These are phyloP conservation scores for Brachylomia viminalis DNA, from an alignment of 2,888 invertebrate species.

Conservation along the genomic window DNA sequence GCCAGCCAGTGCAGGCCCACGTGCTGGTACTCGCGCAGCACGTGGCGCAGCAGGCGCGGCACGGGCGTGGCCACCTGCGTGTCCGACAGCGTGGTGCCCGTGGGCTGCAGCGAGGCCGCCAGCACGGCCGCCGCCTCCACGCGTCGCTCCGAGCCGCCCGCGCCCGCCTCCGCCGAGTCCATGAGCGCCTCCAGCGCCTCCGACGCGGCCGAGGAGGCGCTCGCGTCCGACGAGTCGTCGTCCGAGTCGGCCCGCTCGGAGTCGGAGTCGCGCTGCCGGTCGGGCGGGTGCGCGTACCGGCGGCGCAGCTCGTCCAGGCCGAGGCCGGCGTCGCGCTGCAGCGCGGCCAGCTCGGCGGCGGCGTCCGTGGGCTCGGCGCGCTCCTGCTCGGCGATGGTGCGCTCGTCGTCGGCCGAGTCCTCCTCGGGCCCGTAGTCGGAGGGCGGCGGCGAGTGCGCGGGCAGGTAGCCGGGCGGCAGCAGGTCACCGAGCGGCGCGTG, in stretches of 20 bases:
- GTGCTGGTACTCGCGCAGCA: conserved; percentile 98
- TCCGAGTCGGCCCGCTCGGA: conserved; percentile 42
- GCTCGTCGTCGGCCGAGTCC: conserved; percentile 92
- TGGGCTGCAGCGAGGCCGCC: conserved; percentile 99
- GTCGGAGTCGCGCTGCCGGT: conserved; percentile 29
- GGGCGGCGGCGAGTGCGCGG: conserved; percentile 91
- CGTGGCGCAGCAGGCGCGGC: conserved; percentile 97
- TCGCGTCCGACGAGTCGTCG: conserved; percentile 67
- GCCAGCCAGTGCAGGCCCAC: conserved; percentile 99
- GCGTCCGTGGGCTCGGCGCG: conserved; percentile 92
- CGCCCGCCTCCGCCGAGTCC: conserved; percentile 66
- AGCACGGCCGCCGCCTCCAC: conserved; percentile 98
- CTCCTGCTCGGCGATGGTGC: conserved; percentile 85
- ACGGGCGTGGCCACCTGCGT: conserved; percentile 98
- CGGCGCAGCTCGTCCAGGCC: conserved; percentile 94
- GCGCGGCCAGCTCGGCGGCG: conserved; percentile 93
- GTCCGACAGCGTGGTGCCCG: conserved; percentile 98
- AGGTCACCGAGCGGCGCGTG: conserved; percentile 97
- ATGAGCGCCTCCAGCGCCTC: conserved; percentile 71
- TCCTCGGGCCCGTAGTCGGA: conserved; percentile 94
- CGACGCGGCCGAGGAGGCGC: conserved; percentile 71
- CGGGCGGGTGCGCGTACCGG: conserved; percentile 90
- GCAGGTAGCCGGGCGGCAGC: conserved; percentile 95
- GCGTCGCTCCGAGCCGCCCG: conserved; percentile 88
- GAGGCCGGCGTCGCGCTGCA: conserved; percentile 95